Percentiles rank a stretch among this genome's conserved stretches.
phyloP scores from a whole-genome alignment of 1,140 invertebrate species.

The Cephus cinctus region DNA sequence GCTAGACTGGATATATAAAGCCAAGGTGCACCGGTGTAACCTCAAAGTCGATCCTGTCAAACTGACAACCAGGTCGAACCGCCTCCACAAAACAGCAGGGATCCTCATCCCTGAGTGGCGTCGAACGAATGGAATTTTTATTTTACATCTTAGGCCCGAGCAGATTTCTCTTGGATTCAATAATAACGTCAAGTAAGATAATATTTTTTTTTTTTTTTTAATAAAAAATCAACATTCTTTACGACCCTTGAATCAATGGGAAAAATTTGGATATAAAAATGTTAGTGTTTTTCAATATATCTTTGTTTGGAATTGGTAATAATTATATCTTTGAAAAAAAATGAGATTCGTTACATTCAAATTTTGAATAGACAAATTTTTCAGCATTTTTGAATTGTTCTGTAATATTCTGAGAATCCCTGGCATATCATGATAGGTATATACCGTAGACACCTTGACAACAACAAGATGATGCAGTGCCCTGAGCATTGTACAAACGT shows the following conservation, averaged over 20 bases:
- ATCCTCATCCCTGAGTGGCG: too few relatives aligned
- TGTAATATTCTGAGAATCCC: not conserved
- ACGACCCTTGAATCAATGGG: too few relatives aligned
- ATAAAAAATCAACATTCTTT: too few relatives aligned
- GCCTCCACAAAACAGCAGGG: too few relatives aligned
- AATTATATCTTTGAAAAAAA: too few relatives aligned
- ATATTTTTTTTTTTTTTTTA: not conserved
- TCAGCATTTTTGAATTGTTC: not conserved
- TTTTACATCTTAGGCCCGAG: too few relatives aligned
- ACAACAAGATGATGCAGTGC: conserved; percentile 12
- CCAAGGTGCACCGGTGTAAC: conserved; percentile 18
- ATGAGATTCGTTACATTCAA: too few relatives aligned
- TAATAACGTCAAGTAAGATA: not conserved
- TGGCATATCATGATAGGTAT: conserved; percentile 5
- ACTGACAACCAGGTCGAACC: conserved; percentile 31
- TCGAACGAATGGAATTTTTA: too few relatives aligned
- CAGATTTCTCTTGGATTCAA: not conserved
- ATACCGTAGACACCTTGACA: conserved; percentile 11
- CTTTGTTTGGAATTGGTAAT: too few relatives aligned
- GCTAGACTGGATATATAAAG: not conserved
- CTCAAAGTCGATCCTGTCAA: conserved; percentile 31
- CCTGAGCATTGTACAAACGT: conserved; percentile 10
- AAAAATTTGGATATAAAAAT: too few relatives aligned
- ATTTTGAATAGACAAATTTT: too few relatives aligned
- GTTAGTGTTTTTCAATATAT: too few relatives aligned